Percentiles rank a stretch among this genome's conserved stretches.
phyloP scores from a whole-genome alignment of 1,140 invertebrate species.

The Lordiphosa mommai region DNA sequence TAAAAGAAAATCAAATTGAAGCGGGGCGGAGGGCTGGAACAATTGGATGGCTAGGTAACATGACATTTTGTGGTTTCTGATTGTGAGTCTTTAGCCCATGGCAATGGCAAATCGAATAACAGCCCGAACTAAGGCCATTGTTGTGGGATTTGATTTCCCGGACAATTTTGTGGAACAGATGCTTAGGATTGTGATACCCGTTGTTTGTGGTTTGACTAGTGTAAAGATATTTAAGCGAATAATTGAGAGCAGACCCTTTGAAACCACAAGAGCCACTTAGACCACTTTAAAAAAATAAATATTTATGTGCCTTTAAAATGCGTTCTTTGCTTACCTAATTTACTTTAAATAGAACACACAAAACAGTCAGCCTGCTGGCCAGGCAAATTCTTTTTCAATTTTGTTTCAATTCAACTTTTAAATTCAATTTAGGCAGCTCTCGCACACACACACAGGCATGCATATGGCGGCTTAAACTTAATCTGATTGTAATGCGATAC shows the following conservation, averaged over 20 bases:
- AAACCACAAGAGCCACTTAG: not conserved
- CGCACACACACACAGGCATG: constrained; percentile 6
- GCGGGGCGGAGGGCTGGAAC: constrained; percentile 6
- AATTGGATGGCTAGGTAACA: constrained; percentile 48
- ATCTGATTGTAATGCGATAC: constrained; percentile 76
- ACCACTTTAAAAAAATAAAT: constrained; percentile 48
- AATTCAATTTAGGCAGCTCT: constrained; percentile 59
- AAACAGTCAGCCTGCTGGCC: constrained; percentile 6
- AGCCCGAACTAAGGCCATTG: constrained; percentile 23
- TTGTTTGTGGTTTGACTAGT: not conserved
- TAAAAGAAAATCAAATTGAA: constrained; percentile 67
- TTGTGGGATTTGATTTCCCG: constrained; percentile 54
- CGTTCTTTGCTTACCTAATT: constrained; percentile 53
- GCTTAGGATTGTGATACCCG: not conserved
- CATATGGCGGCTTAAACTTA: constrained; percentile 67
- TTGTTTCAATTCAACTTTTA: constrained; percentile 65
- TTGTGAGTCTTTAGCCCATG: constrained; percentile 24
- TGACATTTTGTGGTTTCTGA: constrained; percentile 61
- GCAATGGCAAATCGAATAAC: constrained; percentile 50
- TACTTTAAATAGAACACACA: constrained; percentile 55
- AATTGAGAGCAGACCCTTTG: not conserved
- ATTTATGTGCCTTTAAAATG: constrained; percentile 65
- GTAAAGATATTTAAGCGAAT: not conserved
- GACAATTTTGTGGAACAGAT: not conserved
- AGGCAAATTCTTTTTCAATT: constrained; percentile 68